Conservation (phyloP, 2,113 vertebrate species). For the Mustela lutreola region DNA sequence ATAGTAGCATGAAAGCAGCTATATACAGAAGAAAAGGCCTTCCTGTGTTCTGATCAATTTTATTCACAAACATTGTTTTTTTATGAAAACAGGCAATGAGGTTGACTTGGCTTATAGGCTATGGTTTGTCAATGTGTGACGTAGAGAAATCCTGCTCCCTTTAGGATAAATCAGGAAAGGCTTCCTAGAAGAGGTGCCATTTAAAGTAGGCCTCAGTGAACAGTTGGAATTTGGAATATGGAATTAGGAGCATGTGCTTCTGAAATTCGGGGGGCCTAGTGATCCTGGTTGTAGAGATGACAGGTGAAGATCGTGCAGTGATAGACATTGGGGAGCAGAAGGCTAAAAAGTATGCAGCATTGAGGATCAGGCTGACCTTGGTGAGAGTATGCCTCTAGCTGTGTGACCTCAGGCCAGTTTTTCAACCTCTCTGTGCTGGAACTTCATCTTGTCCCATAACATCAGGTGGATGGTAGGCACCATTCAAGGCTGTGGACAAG, state of each 20-base stretch:
- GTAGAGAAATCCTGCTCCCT: not conserved
- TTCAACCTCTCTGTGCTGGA: not conserved
- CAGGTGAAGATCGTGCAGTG: fast-evolving
- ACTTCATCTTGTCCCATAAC: not conserved
- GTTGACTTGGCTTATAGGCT: not conserved
- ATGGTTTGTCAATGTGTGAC: not conserved
- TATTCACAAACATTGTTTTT: not conserved
- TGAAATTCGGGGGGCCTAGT: fast-evolving
- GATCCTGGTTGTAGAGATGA: fast-evolving
- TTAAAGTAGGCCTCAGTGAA: not conserved
- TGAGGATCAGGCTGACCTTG: too few species aligned
- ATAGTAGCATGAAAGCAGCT: fast-evolving
- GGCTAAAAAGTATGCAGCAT: fast-evolving
- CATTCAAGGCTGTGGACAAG: too few species aligned
- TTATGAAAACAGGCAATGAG: not conserved
- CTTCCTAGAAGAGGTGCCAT: not conserved
- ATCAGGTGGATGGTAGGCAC: fast-evolving
- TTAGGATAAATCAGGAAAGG: not conserved
- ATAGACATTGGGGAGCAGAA: fast-evolving
- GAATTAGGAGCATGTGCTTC: not conserved
- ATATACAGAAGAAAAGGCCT: too few species aligned
- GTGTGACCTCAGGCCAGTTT: not conserved
- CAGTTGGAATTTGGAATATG: too few species aligned
- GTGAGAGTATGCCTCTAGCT: fast-evolving
- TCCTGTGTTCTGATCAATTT: not conserved